These are phyloP conservation scores for Sturmia bella DNA, from an alignment of 2,888 invertebrate genomes.

Conservation along the genomic window DNA sequence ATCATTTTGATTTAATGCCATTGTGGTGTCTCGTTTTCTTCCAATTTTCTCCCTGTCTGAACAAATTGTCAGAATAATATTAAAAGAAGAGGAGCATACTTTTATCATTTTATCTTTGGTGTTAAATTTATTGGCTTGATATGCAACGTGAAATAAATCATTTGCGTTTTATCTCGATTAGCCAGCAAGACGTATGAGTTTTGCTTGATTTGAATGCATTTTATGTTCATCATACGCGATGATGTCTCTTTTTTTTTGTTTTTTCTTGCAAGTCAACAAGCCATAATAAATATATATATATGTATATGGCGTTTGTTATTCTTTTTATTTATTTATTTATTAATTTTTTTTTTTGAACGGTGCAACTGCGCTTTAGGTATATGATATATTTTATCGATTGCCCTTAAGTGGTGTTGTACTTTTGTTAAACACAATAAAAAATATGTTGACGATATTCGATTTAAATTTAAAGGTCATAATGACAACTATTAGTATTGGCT, in stretches of 20 bases:
- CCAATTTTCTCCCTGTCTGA: background rate
- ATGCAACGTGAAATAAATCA: background rate
- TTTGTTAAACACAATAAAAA: too few species aligned
- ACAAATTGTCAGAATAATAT: background rate
- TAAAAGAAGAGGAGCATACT: background rate
- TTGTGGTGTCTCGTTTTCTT: slow-evolving; percentile 13
- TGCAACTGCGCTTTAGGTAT: too few species aligned
- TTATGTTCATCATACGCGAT: slow-evolving; percentile 43
- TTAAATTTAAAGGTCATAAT: too few species aligned
- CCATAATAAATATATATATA: too few species aligned
- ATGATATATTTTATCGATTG: too few species aligned
- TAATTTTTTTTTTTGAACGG: too few species aligned
- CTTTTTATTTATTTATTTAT: too few species aligned
- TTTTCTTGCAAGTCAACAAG: background rate
- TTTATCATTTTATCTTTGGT: background rate
- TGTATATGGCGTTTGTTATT: too few species aligned
- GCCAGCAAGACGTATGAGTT: slow-evolving; percentile 23
- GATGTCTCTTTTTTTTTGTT: background rate
- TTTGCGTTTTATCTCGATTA: background rate
- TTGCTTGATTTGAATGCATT: slow-evolving; percentile 12
- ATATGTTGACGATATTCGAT: too few species aligned
- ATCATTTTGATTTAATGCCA: slow-evolving; percentile 42
- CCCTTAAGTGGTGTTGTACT: too few species aligned
- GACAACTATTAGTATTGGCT: too few species aligned
- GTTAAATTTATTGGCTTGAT: slow-evolving; percentile 24